phyloP scores from a whole-genome alignment of 2,113 vertebrate species.

The Taxidea taxus region DNA sequence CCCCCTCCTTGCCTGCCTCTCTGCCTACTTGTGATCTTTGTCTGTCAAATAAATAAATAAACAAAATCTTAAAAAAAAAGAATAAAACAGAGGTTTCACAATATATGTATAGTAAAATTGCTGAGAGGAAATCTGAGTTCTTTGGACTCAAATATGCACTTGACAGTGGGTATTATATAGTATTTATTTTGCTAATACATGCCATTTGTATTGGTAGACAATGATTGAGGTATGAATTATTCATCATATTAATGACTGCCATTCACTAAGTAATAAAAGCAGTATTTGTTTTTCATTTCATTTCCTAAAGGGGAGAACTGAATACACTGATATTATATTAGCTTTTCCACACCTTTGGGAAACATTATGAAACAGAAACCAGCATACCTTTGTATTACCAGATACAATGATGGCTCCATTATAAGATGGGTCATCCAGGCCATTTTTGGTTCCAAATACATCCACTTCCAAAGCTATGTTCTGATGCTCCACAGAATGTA shows the following conservation, averaged over 20 bases:
- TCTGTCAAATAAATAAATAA: too few species aligned
- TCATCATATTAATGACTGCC: not conserved
- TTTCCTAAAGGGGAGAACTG: not conserved
- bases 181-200: not conserved
- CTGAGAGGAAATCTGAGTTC: not conserved
- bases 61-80: not conserved
- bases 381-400: slow-evolving; percentile 85
- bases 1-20: too few species aligned
- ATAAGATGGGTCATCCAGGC: slow-evolving; percentile 84
- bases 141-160: not conserved
- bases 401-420: slow-evolving; percentile 92
- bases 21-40: too few species aligned
- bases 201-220: not conserved
- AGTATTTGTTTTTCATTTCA: not conserved
- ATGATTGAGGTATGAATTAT: not conserved
- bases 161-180: not conserved
- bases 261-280: not conserved
- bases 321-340: not conserved
- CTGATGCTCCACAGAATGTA: slow-evolving; percentile 87
- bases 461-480: slow-evolving; percentile 88
- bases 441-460: slow-evolving; percentile 73
- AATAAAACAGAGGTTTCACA: not conserved
- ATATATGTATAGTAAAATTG: not conserved
- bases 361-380: not conserved
- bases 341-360: not conserved